phyloP scores from a whole-genome alignment of 2,888 invertebrate genomes.

The Agrochola litura region DNA sequence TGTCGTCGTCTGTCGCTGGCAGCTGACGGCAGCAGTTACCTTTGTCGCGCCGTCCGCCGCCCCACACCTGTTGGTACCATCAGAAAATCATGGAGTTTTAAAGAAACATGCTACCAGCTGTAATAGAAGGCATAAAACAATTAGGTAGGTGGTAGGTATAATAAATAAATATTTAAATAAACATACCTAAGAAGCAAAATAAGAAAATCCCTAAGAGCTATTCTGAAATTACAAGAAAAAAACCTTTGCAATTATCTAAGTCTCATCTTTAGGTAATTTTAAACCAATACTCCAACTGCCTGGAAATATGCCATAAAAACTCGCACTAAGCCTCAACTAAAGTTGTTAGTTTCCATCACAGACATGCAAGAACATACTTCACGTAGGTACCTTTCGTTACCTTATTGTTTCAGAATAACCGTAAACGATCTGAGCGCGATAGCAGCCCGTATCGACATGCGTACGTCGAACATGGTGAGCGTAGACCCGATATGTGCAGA shows the following conservation, averaged over 20 bases:
- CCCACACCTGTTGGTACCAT: constrained; percentile 5
- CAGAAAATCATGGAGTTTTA: constrained; percentile 47
- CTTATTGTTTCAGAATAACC: constrained; percentile 76
- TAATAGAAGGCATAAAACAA: neutral
- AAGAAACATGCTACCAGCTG: constrained; percentile 8
- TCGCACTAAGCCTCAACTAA: neutral
- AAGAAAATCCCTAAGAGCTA: neutral
- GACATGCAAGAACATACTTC: neutral
- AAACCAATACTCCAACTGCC: neutral
- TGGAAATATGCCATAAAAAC: neutral
- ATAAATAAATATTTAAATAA: neutral
- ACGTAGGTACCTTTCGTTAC: neutral
- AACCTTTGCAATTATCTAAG: neutral
- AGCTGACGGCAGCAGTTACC: constrained; percentile 34
- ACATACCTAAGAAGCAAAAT: neutral
- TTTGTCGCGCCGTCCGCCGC: constrained; percentile 40
- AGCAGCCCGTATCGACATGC: constrained; percentile 80
- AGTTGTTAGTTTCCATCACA: neutral
- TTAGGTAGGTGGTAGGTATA: constrained; percentile 34
- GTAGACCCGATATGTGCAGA: constrained; percentile 82
- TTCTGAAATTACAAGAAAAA: neutral
- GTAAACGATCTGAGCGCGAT: constrained; percentile 79
- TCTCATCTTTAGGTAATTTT: neutral
- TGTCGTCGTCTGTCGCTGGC: constrained; percentile 44
- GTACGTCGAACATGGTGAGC: constrained; percentile 81